Conservation (phyloP, 1,140 invertebrate genomes). For the Tetramorium parvispinum region DNA sequence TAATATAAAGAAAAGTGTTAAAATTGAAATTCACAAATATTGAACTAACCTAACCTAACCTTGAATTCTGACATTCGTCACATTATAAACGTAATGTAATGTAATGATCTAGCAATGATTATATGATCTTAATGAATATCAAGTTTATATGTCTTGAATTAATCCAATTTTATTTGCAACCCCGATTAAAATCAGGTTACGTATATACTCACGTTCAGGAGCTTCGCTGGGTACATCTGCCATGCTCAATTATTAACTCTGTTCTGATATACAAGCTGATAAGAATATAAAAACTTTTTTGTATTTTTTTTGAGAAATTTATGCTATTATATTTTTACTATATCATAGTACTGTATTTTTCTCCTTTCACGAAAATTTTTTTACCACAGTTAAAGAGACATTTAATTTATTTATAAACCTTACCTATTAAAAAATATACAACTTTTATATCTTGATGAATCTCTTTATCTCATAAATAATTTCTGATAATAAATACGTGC, state of each 20-base stretch:
- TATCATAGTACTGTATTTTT: not conserved
- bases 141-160: not conserved
- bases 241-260: slow-evolving; percentile 80
- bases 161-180: not conserved
- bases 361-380: not conserved
- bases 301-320: not conserved
- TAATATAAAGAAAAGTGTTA: slow-evolving; percentile 33
- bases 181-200: not conserved
- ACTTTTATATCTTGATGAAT: not conserved
- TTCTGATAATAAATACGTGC: not conserved
- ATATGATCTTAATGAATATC: not conserved
- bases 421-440: not conserved
- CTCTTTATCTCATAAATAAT: not conserved
- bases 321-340: not conserved
- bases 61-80: not conserved
- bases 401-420: not conserved
- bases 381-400: not conserved
- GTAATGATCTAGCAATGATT: slow-evolving; percentile 9
- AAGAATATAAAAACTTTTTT: not conserved
- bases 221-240: slow-evolving; percentile 85
- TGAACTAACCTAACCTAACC: not conserved
- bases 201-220: slow-evolving; percentile 87
- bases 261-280: not conserved
- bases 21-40: not conserved
- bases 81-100: not conserved